Evolutionary conservation across 1,140 invertebrate species (phyloP), one percentile per base, ranked within the genome.

Genomic region (Stegodyphus mimosarum): DNA sequence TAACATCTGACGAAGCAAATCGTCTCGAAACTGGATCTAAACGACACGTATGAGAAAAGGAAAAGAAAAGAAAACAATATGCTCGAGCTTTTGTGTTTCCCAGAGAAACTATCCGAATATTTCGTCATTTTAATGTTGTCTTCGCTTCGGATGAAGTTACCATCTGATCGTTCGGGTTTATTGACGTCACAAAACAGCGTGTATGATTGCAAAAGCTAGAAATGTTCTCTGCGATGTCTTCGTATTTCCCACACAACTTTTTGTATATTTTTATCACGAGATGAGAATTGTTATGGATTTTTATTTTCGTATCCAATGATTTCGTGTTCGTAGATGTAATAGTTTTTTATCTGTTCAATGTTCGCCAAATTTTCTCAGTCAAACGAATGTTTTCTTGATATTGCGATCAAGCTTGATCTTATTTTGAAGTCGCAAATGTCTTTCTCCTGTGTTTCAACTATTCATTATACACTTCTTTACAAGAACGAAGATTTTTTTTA

Each of bases 21-120:
- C 78, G 69, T 49, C 17, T 48, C 50, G 53, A 81, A 81, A 78
- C 76, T 52, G 63, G 76, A 78, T 78, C 69, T 69, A 72, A 71
- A 72, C 63, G 78, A 81, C 78, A 64, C 33, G 52, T 33, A 33
- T 49, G 52, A 72, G 64, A 64, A 72, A 18, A n/a, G 64, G 17
- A 18, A 72, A 72, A 17, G 63, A 81, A 53, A 55, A 80, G n/a
- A 71, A 69, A 53, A 6, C 69, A 55, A 60, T 18, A 67, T n/a
- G 9, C 70, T 53, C 33, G 53, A 75, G 53, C 78, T 0, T 49
- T 81, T 81, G 33, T 33, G 78, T 81, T 81, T 81, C 70, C 78
- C 5, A 63, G 78, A 50, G 78, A 81, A 77, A 53, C 17, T 60
- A 9, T 70, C 18, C 5, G 18, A 53, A 66, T 77, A 17, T 77